A percentile compares a stretch with the other conserved stretches of the same genome.
Evolutionary conservation across 2,113 vertebrate species (phyloP).

Genomic region (Oplegnathus fasciatus): DNA sequence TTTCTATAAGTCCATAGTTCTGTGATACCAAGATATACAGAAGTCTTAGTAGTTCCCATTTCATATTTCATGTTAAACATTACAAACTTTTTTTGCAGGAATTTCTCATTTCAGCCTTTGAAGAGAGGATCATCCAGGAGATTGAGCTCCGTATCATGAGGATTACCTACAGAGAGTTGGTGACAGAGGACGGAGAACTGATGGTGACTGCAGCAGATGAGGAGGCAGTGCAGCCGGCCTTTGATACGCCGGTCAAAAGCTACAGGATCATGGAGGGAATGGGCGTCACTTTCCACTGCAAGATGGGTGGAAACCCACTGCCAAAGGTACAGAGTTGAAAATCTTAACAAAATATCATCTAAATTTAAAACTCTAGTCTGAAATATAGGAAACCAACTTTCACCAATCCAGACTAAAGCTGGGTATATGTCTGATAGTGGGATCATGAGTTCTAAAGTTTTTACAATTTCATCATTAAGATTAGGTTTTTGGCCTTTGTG

Average conservation of each 20-base stretch:
- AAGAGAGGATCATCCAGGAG: slow-evolving; percentile 97
- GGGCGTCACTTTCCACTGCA: slow-evolving; percentile 97
- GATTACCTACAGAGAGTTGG: slow-evolving; percentile 92
- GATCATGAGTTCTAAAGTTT: not conserved
- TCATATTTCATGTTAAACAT: not conserved
- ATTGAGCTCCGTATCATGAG: slow-evolving; percentile 96
- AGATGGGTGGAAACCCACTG: slow-evolving; percentile 91
- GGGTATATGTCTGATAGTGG: not conserved
- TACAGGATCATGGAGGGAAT: slow-evolving; percentile 96
- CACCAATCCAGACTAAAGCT: not conserved
- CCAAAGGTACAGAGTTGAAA: slow-evolving; percentile 90
- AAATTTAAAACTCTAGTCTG: not conserved
- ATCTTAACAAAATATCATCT: not conserved
- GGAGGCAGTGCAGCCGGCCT: slow-evolving; percentile 90
- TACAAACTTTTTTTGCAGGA: slow-evolving; percentile 83
- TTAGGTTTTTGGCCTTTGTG: not conserved
- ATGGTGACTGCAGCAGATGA: slow-evolving; percentile 90
- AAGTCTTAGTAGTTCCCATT: not conserved
- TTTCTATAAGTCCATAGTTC: not conserved
- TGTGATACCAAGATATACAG: not conserved
- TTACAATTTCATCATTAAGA: not conserved
- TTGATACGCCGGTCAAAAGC: slow-evolving; percentile 92
- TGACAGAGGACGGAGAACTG: slow-evolving; percentile 93
- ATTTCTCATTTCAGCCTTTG: slow-evolving; percentile 95
- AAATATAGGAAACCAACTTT: not conserved